Base-by-base conservation (phyloP, 2,113 vertebrate genomes). In the Salminus brasiliensis region DNA sequence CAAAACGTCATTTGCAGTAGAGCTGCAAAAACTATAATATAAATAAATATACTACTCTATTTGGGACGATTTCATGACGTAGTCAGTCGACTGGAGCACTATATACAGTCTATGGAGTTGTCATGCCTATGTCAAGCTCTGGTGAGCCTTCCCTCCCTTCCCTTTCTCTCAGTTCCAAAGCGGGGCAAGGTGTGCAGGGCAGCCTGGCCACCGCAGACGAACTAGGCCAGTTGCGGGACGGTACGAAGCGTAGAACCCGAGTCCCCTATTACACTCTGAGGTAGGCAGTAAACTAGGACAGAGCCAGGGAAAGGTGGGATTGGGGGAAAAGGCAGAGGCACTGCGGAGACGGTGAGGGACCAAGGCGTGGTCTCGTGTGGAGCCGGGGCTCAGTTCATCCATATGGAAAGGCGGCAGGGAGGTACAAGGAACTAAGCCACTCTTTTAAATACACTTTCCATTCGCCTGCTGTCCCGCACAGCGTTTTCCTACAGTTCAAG, bases 201-300 rank as follows among this genome's bases (percentile, higher is more conserved):
- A 70, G 12, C 43, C 39, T 83, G 43, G 86, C 79, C 79, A 74
- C 82, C 75, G 70, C 83, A 65, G 83, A 62, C 74, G 74, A 91
- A 84, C 41, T 76, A 84, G 82, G 85, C 86, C 87, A 89, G 80
- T 75, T 71, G 76, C 60, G 55, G 78, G 71, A 84, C 80, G 62
- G 78, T 80, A 68, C 66, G 53, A 71, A 72, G 45, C 62, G 79
- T 62, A 79, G 23, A 55, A 63, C 72, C 68, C n/a, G n/a, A 30
- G 76, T 68, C 23, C 36, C 78, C 68, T n/a, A 57, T 55, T 60
- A 63, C 63, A 49, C 78, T 23, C 72, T 25, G 41, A 80, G 70
- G 52, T 25, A 32, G 73, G 53, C 21, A n/a, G 60, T 49, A 60
- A 84, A 80, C 78, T 80, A 84, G 82, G 82, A 80, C 82, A 84